These are phyloP conservation scores for Xiphophorus couchianus DNA, from an alignment of 2,113 vertebrate genomes.

Conservation along the genomic window DNA sequence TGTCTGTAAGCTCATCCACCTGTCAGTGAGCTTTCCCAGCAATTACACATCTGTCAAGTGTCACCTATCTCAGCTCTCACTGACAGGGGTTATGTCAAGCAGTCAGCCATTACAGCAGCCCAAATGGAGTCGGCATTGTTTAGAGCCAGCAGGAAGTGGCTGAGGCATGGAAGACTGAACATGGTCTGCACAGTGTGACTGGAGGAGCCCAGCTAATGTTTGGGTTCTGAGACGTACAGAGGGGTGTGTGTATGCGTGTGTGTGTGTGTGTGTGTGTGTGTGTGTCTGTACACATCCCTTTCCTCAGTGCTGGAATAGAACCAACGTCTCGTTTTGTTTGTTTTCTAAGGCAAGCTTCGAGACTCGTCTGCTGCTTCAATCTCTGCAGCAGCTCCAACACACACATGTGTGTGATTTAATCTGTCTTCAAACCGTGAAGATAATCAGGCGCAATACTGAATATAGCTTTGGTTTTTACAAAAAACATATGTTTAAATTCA, in stretches of 20 bases:
- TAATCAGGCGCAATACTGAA: neutral
- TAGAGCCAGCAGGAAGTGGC: conserved; percentile 72
- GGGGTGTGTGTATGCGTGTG: too few relatives aligned
- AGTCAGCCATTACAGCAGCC: conserved; percentile 79
- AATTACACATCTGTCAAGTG: conserved; percentile 86
- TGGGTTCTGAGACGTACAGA: conserved; percentile 43
- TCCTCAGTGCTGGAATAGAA: conserved; percentile 60
- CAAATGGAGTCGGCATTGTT: conserved; percentile 81
- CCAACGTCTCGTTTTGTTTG: conserved; percentile 32
- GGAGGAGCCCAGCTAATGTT: conserved; percentile 57
- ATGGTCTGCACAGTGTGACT: conserved; percentile 68
- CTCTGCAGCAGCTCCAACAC: conserved; percentile 53
- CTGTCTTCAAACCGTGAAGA: conserved; percentile 57
- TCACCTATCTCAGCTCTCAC: conserved; percentile 76
- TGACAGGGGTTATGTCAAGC: conserved; percentile 81
- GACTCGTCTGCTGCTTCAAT: conserved; percentile 62
- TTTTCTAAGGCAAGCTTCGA: conserved; percentile 44
- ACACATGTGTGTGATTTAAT: conserved; percentile 61
- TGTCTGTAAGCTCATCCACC: conserved; percentile 80
- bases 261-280: too few relatives aligned
- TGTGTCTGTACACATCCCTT: conserved; percentile 34
- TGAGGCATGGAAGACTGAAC: conserved; percentile 76
- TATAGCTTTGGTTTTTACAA: neutral
- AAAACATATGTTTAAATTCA: too few relatives aligned
- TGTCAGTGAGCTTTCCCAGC: conserved; percentile 78